A percentile compares a stretch with the other conserved stretches of the same genome.
Conservation (phyloP, 2,113 vertebrate species). For the rat (Rattus norvegicus) region GRCr8 NC_086024.1:93199001-93199500, state of each 20-base stretch:
- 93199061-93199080: constrained; percentile 54
- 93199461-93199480: constrained; percentile 74
- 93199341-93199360: constrained; percentile 67
- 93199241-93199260: constrained; percentile 52
- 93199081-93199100: constrained; percentile 58
- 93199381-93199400: constrained; percentile 54
- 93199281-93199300: constrained; percentile 75
- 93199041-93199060: constrained; percentile 48
- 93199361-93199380: constrained; percentile 68
- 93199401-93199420: constrained; percentile 77
- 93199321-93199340: constrained; percentile 57
- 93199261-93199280: constrained; percentile 66
- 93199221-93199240: constrained; percentile 57
- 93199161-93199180: constrained; percentile 60
- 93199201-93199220: constrained; percentile 58
- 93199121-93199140: constrained; percentile 17
- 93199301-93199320: constrained; percentile 71
- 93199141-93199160: constrained; percentile 57
- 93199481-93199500: constrained; percentile 69
- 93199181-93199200: constrained; percentile 52
- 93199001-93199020: constrained; percentile 52
- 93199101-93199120: constrained; percentile 32
- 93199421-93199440: constrained; percentile 79
- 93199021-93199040: constrained; percentile 68
- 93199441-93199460: constrained; percentile 76